phyloP scores from a whole-genome alignment of 2,113 vertebrate species.

The Puntigrus tetrazona region DNA sequence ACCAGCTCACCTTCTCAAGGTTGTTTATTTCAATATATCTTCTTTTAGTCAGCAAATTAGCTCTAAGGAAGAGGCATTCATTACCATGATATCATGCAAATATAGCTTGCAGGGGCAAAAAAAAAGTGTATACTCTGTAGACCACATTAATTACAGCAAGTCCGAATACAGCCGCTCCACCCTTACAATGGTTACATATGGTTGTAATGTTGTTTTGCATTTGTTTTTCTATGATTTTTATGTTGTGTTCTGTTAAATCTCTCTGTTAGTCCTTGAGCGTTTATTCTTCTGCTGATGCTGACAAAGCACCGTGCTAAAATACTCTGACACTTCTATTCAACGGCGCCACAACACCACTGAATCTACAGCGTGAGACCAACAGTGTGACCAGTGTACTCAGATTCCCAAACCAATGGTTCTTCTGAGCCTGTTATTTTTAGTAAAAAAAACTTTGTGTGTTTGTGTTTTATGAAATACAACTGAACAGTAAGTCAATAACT shows the following conservation, averaged over 20 bases:
- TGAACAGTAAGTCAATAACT: neutral
- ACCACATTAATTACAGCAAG: slow-evolving; percentile 44
- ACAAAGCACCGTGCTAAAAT: slow-evolving; percentile 7
- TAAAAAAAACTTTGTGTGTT: neutral
- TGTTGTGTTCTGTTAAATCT: neutral
- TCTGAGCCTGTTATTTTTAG: neutral
- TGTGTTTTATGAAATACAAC: neutral
- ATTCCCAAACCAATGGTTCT: neutral
- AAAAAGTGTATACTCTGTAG: slow-evolving; percentile 16
- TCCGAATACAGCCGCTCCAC: slow-evolving; percentile 8
- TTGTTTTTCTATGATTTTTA: neutral
- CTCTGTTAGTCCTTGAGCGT: neutral
- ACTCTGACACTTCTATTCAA: neutral
- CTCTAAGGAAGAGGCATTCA: slow-evolving; percentile 40
- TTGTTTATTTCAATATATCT: slow-evolving; percentile 44
- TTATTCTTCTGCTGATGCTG: neutral
- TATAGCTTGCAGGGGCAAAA: slow-evolving; percentile 36
- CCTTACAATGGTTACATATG: neutral
- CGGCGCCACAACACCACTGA: neutral
- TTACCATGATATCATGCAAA: slow-evolving; percentile 41
- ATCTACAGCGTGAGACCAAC: neutral
- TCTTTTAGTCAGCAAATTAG: slow-evolving; percentile 57
- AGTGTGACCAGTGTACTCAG: slow-evolving; percentile 5
- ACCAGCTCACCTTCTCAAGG: slow-evolving; percentile 42
- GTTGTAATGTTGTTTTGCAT: neutral